phyloP scores from a whole-genome alignment of 1,140 invertebrate genomes.

The Nebria ingens region DNA sequence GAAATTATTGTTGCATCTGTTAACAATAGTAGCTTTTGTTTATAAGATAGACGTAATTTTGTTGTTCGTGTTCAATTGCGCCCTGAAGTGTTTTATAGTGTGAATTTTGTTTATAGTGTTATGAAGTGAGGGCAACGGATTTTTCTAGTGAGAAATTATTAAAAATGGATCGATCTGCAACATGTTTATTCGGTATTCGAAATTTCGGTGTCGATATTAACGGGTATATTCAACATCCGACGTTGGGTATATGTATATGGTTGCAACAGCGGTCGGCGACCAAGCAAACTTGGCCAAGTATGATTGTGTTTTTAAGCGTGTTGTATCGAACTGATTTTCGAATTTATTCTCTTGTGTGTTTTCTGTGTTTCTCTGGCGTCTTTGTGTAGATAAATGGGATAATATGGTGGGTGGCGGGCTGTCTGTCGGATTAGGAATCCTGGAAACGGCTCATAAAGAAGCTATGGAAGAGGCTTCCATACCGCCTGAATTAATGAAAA shows the following conservation, averaged over 20 bases:
- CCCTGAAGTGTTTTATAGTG: too few species aligned
- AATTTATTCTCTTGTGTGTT: too few species aligned
- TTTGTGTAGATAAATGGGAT: slow-evolving; percentile 69
- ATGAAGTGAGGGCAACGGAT: slow-evolving; percentile 65
- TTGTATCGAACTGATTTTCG: background rate
- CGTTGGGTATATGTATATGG: slow-evolving; percentile 83
- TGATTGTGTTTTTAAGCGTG: slow-evolving; percentile 15
- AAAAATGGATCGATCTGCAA: slow-evolving; percentile 85
- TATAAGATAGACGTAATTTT: too few species aligned
- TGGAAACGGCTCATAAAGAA: slow-evolving; percentile 86
- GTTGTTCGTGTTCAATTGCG: too few species aligned
- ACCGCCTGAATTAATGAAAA: slow-evolving; percentile 57
- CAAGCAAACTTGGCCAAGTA: slow-evolving; percentile 89
- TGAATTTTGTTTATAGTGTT: slow-evolving; percentile 52
- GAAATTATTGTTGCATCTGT: too few species aligned
- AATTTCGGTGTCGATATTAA: slow-evolving; percentile 93
- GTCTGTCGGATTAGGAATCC: slow-evolving; percentile 73
- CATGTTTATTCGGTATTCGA: slow-evolving; percentile 84
- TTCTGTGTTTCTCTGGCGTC: background rate
- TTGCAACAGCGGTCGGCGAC: slow-evolving; percentile 78
- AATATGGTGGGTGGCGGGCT: slow-evolving; percentile 91
- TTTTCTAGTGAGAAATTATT: slow-evolving; percentile 60
- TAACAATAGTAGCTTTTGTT: too few species aligned
- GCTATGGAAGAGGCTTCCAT: slow-evolving; percentile 89
- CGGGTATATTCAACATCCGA: slow-evolving; percentile 77